Conservation (phyloP, 2,113 vertebrate genomes). For the Microtus montanus region DNA sequence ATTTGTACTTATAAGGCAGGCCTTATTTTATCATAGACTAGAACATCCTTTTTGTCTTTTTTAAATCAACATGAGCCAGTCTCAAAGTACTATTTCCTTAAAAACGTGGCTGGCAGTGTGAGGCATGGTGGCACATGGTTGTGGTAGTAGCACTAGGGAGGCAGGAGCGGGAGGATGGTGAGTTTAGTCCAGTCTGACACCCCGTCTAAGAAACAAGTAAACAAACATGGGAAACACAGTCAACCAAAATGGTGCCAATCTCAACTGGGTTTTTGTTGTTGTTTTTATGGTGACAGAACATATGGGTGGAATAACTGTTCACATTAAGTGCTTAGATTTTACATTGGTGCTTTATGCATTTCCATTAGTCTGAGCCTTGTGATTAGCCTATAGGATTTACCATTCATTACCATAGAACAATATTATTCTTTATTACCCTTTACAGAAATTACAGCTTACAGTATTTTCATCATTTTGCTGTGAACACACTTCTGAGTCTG, state of each 20-base stretch:
- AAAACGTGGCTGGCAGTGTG: not conserved
- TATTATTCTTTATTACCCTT: constrained; percentile 17
- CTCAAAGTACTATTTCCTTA: constrained; percentile 21
- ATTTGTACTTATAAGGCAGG: not conserved
- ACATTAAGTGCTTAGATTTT: not conserved
- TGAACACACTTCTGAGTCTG: not conserved
- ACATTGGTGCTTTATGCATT: not conserved
- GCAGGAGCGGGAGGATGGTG: not conserved
- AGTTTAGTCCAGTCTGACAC: not conserved
- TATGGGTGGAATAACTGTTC: not conserved
- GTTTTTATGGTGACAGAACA: not conserved
- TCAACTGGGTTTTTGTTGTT: not conserved
- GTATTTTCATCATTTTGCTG: not conserved
- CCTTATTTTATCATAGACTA: not conserved
- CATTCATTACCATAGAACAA: not conserved
- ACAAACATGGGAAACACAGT: too few relatives aligned
- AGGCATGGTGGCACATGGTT: not conserved
- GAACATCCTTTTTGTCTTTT: not conserved
- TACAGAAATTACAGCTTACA: not conserved
- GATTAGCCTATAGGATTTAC: not conserved
- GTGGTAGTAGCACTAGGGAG: too few relatives aligned
- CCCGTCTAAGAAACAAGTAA: not conserved
- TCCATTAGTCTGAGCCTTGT: constrained; percentile 19
- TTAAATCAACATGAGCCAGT: not conserved
- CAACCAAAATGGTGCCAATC: not conserved